Evolutionary conservation across 1,140 invertebrate genomes (phyloP).

Genomic region (Zaprionus kolodkinae): DNA sequence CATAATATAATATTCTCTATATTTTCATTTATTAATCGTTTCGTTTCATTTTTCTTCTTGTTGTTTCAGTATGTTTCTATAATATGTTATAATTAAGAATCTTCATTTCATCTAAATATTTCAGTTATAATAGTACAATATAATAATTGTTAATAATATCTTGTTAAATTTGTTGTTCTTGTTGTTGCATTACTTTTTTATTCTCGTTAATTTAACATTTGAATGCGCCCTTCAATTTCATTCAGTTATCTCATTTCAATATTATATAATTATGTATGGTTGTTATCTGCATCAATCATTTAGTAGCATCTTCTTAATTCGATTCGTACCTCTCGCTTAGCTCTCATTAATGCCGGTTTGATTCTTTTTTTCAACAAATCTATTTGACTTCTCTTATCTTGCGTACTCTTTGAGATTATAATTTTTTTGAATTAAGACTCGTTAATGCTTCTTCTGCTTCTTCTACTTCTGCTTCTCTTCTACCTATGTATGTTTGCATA

Average conservation of each 20-base stretch:
- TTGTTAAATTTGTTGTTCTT: constrained; percentile 55
- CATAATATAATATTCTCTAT: constrained; percentile 84
- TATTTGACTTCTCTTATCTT: constrained; percentile 21
- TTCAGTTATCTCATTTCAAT: constrained; percentile 21
- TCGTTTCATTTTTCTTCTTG: constrained; percentile 64
- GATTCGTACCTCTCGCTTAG: constrained; percentile 7
- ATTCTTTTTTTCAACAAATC: constrained; percentile 44
- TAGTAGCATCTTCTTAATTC: background rate
- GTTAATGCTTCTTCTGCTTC: background rate
- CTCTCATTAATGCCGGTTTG: constrained; percentile 25
- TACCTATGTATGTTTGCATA: constrained; percentile 20
- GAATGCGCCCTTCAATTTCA: constrained; percentile 32
- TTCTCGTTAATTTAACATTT: constrained; percentile 42
- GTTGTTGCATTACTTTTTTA: constrained; percentile 40
- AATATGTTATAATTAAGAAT: constrained; percentile 84
- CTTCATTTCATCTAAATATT: constrained; percentile 84
- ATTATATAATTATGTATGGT: constrained; percentile 3
- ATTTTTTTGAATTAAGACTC: constrained; percentile 23
- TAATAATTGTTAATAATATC: constrained; percentile 82
- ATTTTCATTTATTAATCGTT: constrained; percentile 82
- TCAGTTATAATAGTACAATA: constrained; percentile 84
- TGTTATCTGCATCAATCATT: constrained; percentile 4
- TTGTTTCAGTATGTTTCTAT: constrained; percentile 80
- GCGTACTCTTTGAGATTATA: constrained; percentile 37
- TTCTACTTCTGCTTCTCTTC: background rate